These are phyloP conservation scores for Ericerus pela DNA, from an alignment of 1,140 invertebrate species.

Conservation along the genomic window DNA sequence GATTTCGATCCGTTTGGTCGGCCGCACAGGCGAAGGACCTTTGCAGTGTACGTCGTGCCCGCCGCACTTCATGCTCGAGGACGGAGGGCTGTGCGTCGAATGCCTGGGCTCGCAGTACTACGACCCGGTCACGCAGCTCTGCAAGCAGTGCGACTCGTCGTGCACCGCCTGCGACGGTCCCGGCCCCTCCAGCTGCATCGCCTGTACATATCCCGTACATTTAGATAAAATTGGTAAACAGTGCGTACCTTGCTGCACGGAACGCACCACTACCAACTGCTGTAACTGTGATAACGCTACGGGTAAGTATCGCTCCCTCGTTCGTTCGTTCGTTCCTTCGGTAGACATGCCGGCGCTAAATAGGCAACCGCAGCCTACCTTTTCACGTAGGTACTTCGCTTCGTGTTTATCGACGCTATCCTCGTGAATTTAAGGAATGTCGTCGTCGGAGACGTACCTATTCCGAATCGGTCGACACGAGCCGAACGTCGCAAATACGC, in stretches of 20 bases:
- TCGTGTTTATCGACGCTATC: no score
- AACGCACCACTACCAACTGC: constrained; percentile 38
- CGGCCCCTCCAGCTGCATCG: constrained; percentile 49
- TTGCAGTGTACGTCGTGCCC: constrained; percentile 56
- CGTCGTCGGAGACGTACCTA: no score
- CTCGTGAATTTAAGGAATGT: no score
- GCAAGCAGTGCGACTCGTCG: constrained; percentile 47
- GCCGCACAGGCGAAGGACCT: constrained; percentile 44
- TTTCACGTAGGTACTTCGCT: no score
- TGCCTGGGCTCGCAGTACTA: constrained; percentile 56
- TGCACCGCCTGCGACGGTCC: constrained; percentile 53
- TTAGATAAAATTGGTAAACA: constrained; percentile 53
- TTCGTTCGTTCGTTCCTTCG: no score
- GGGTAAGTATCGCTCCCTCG: constrained; percentile 40
- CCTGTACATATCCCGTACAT: constrained; percentile 45
- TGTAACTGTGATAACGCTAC: constrained; percentile 50
- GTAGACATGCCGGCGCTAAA: no score
- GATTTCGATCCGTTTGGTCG: not conserved
- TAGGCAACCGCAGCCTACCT: no score
- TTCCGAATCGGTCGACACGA: no score
- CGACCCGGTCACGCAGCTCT: constrained; percentile 47
- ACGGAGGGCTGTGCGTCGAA: constrained; percentile 54
- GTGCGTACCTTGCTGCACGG: constrained; percentile 50
- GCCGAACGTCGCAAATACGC: no score
- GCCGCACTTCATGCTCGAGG: constrained; percentile 51